Conservation (phyloP, 92 coral and sea anemone genomes). For the Isaurus tuberculatus region DNA sequence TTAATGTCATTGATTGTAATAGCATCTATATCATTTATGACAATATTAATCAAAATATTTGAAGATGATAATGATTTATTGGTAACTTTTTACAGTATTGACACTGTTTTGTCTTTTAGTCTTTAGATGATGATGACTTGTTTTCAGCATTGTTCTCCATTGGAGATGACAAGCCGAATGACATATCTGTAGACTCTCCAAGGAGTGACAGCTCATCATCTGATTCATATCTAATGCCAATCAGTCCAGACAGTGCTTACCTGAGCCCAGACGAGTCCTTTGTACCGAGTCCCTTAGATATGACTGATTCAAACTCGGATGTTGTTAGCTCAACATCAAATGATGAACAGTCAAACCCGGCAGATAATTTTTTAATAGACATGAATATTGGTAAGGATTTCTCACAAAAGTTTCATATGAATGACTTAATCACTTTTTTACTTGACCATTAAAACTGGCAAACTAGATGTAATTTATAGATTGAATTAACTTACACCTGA, state of each 20-base stretch:
- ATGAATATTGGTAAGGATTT: constrained; percentile 59
- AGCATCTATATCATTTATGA: no score
- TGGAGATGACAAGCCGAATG: constrained; percentile 20
- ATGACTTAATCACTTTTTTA: no score
- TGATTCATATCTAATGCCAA: constrained; percentile 78
- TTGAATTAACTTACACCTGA: no score
- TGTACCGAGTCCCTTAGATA: constrained; percentile 47
- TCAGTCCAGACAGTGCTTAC: constrained; percentile 72
- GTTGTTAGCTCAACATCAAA: constrained; percentile 69
- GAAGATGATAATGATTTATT: no score
- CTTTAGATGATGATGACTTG: constrained; percentile 15
- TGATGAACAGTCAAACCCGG: constrained; percentile 36
- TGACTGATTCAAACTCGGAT: constrained; percentile 54
- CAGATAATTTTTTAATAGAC: constrained; percentile 70
- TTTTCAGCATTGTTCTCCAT: constrained; percentile 25
- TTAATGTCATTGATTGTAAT: no score
- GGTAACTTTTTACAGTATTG: not conserved
- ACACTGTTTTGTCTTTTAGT: not conserved
- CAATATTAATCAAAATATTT: no score
- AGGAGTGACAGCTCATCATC: constrained; percentile 72
- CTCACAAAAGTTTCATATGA: not conserved
- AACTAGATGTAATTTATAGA: no score
- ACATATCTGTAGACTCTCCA: constrained; percentile 58
- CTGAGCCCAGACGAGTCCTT: constrained; percentile 35
- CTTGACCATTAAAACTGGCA: no score